Evolutionary conservation across 2,113 vertebrate genomes (phyloP), one percentile per base, ranked within the genome.

Genomic region (Lagopus muta): DNA sequence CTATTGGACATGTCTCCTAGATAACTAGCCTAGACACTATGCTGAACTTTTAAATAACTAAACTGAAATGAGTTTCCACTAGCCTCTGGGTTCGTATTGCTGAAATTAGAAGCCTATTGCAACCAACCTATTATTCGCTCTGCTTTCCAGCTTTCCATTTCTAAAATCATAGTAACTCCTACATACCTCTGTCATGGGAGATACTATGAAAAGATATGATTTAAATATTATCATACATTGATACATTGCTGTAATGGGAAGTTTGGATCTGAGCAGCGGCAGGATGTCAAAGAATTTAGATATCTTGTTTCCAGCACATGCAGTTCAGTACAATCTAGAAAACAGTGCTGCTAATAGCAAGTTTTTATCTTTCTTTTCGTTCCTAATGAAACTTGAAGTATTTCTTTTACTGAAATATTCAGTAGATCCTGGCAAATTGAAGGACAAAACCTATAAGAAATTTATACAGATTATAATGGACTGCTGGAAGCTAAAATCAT

Each of bases 321-420:
- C 28, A 57, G 19, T 57, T 93, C 45, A 73, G 45, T 45, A 22
- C 22, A 60, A 45, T 58, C 66, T 57, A 71, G 71, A 77, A 95
- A 95, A 85, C 36, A 85, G 11, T 55, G 36, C 60, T 71, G 21
- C 48, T 77, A 81, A 74, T 40, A 10, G 71, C n/a, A 87, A 90
- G 20, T 10, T 88, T 83, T 72, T 79, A 22, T 72, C 34, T 62
- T 73, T 6, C 17, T 11, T 89, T 82, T 69, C 58, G 15, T 70
- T 81, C 58, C 40, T 81, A 55, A 80, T 78, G 61, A 87, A 92
- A 14, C 4, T 75, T 11, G 25, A 79, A 82, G 17, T 76, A 84
- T 74, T 82, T 65, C 6, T 89, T 75, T 92, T 81, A 72, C 25
- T 90, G 34, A 86, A 95, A 88, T 91, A 86, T 78, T 92, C 58